Evolutionary conservation across 2,888 invertebrate genomes (phyloP).

Genomic region (Eupsilia transversa): DNA sequence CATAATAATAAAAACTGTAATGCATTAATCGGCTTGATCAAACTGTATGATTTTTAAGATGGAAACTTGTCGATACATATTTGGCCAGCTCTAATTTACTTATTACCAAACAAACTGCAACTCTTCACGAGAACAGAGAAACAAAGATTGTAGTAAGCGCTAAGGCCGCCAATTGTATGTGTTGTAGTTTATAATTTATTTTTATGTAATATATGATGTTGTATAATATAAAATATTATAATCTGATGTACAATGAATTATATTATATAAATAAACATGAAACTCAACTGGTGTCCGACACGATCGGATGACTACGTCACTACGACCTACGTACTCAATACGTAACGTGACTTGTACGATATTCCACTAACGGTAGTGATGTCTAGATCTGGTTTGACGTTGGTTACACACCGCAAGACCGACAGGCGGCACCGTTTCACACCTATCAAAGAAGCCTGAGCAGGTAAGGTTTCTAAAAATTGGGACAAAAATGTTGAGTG

Average conservation of each 20-base stretch:
- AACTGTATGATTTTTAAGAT: neutral
- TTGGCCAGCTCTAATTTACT: neutral
- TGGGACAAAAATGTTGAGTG: neutral
- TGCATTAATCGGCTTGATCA: neutral
- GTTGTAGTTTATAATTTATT: no score
- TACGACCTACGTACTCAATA: neutral
- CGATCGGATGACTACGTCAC: constrained; percentile 6
- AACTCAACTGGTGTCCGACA: constrained; percentile 39
- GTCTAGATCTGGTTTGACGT: constrained; percentile 27
- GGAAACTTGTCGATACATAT: neutral
- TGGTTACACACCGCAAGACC: constrained; percentile 10
- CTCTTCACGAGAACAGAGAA: no score
- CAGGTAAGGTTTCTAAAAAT: neutral
- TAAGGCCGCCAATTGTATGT: no score
- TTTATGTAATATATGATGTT: no score
- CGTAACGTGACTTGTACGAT: constrained; percentile 5
- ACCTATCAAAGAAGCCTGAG: neutral
- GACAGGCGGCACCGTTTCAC: constrained; percentile 1
- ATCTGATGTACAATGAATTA: no score
- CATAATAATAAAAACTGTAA: neutral
- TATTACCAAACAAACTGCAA: neutral
- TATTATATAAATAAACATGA: no score
- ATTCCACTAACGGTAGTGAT: constrained; percentile 31
- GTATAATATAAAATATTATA: no score
- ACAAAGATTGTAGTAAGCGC: no score